Evolutionary conservation across 2,113 vertebrate species (phyloP).

Genomic region (Dinomys branickii): DNA sequence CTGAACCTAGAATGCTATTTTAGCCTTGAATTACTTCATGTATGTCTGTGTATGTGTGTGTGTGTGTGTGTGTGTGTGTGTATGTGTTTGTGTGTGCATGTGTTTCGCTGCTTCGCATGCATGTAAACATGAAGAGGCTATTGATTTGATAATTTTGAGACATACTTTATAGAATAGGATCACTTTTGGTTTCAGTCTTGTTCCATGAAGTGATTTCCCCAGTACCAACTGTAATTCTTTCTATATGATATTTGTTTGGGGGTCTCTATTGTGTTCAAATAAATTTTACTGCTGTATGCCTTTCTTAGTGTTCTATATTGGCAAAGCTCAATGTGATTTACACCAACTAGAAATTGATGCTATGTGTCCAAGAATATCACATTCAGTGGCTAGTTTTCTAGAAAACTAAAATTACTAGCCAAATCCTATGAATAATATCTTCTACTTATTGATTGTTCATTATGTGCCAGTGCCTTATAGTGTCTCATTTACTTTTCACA

Average conservation of each 20-base stretch:
- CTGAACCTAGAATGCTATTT: background rate
- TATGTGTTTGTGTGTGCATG: background rate
- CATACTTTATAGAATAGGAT: background rate
- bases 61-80: too few species aligned
- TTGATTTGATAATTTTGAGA: conserved; percentile 50
- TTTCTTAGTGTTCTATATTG: conserved; percentile 18
- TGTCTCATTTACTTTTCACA: conserved; percentile 16
- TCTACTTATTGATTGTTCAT: background rate
- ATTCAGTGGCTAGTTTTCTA: background rate
- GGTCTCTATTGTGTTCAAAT: conserved; percentile 12
- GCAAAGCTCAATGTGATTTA: background rate
- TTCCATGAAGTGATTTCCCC: conserved; percentile 8
- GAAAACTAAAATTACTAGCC: conserved; percentile 16
- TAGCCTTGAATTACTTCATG: background rate
- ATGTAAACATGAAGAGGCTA: background rate
- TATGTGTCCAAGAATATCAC: background rate
- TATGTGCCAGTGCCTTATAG: background rate
- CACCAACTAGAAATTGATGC: conserved; percentile 27
- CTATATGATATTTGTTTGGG: conserved; percentile 12
- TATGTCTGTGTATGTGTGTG: background rate
- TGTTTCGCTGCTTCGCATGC: background rate
- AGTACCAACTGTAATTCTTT: conserved; percentile 51
- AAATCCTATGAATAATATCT: conserved; percentile 26
- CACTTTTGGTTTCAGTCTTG: conserved; percentile 16
- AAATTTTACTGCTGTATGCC: background rate